phyloP scores from a whole-genome alignment of 92 coral and sea anemone species.

The Nematostella vectensis region DNA sequence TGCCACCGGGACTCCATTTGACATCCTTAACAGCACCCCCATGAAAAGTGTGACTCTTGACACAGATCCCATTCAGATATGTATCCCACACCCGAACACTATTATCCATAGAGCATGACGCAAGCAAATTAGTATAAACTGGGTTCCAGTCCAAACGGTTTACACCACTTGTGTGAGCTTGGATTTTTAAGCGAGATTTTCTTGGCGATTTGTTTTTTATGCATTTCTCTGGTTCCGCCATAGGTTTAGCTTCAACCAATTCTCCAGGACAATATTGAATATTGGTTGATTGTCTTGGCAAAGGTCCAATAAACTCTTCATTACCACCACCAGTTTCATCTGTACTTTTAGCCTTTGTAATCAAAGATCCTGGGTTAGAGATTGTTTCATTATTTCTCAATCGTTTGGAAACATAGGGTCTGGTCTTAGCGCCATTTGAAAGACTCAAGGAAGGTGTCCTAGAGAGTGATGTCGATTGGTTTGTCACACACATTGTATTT shows the following conservation, averaged over 20 bases:
- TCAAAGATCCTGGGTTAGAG: too few relatives aligned
- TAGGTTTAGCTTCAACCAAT: too few relatives aligned
- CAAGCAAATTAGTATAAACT: slow-evolving; percentile 38
- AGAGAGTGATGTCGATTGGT: too few relatives aligned
- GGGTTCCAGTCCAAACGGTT: slow-evolving; percentile 78
- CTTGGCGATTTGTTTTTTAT: slow-evolving; percentile 46
- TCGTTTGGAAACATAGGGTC: slow-evolving; percentile 56
- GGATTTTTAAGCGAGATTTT: slow-evolving; percentile 25
- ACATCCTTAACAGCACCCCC: slow-evolving; percentile 80
- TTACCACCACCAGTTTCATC: background rate
- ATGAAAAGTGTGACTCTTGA: slow-evolving; percentile 42
- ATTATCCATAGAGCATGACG: slow-evolving; percentile 87
- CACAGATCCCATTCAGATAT: slow-evolving; percentile 29
- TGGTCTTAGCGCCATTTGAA: slow-evolving; percentile 2
- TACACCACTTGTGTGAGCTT: slow-evolving; percentile 63
- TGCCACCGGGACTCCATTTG: slow-evolving; percentile 78
- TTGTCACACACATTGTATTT: too few relatives aligned
- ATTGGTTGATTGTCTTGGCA: too few relatives aligned
- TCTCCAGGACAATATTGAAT: too few relatives aligned
- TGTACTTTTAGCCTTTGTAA: background rate
- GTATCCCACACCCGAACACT: slow-evolving; percentile 73
- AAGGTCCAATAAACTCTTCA: background rate
- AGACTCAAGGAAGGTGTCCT: too few relatives aligned
- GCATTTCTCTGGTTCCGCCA: too few relatives aligned
- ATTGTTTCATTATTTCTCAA: slow-evolving; percentile 40